phyloP scores from a whole-genome alignment of 2,888 invertebrate species.

The Cantharis rufa region DNA sequence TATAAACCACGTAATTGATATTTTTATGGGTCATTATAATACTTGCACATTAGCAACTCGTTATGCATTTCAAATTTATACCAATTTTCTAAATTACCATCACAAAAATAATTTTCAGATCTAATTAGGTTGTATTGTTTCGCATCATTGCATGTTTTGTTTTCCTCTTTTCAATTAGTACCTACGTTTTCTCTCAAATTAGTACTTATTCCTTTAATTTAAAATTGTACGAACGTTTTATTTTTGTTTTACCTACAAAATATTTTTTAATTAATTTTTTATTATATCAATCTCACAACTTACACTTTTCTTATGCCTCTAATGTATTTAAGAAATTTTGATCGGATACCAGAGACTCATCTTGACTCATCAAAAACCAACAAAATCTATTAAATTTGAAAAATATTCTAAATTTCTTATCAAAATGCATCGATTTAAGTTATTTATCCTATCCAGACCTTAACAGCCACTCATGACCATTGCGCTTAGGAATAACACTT shows the following conservation, averaged over 20 bases:
- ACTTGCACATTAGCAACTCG: neutral
- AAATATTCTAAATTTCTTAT: too few relatives aligned
- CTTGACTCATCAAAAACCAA: too few relatives aligned
- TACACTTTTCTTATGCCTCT: too few relatives aligned
- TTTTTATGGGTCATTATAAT: slow-evolving; percentile 20
- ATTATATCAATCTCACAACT: neutral
- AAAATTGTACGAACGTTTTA: neutral
- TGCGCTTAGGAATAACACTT: too few relatives aligned
- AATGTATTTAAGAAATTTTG: too few relatives aligned
- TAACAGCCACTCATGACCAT: too few relatives aligned
- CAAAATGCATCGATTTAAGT: too few relatives aligned
- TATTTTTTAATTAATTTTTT: neutral
- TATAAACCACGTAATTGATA: slow-evolving; percentile 16
- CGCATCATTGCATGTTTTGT: neutral
- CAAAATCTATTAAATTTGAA: too few relatives aligned
- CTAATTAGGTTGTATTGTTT: neutral
- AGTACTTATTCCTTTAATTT: neutral
- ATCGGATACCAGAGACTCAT: too few relatives aligned
- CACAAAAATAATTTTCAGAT: neutral
- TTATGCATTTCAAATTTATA: neutral
- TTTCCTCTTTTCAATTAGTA: neutral
- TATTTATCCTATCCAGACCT: too few relatives aligned
- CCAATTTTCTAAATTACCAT: neutral
- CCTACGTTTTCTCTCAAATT: neutral
- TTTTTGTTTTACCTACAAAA: neutral